A percentile compares a stretch with the other conserved stretches of the same genome.
phyloP scores from a whole-genome alignment of 2,888 invertebrate genomes.

The Toxonevra muliebris region DNA sequence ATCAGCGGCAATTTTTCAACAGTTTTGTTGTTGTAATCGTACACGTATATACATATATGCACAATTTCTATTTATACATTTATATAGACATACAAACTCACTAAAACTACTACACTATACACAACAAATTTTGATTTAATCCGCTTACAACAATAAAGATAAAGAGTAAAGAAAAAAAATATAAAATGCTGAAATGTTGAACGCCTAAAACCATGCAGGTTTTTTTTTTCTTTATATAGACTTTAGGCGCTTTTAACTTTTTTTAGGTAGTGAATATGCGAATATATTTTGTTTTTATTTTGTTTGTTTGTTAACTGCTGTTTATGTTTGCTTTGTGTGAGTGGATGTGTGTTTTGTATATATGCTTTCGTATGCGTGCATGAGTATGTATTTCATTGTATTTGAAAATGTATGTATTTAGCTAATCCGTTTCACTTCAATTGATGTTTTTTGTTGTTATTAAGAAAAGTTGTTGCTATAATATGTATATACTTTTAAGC shows the following conservation, averaged over 20 bases:
- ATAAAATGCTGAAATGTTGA: slow-evolving; percentile 8
- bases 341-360: neutral
- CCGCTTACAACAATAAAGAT: slow-evolving; percentile 41
- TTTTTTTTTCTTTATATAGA: neutral
- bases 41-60: slow-evolving; percentile 11
- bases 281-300: neutral
- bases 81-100: neutral
- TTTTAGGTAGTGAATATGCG: too few species aligned
- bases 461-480: too few species aligned
- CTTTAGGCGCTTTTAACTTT: neutral
- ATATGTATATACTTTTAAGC: too few species aligned
- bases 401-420: slow-evolving; percentile 21
- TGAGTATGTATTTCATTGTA: slow-evolving; percentile 12
- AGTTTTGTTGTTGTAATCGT: slow-evolving; percentile 31
- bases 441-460: too few species aligned
- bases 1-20: slow-evolving; percentile 33
- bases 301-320: neutral
- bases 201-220: slow-evolving; percentile 34
- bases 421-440: slow-evolving; percentile 23
- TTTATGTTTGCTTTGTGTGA: slow-evolving; percentile 8
- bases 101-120: slow-evolving; percentile 13
- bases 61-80: slow-evolving; percentile 6
- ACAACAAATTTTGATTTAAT: slow-evolving; percentile 44
- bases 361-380: slow-evolving; percentile 3
- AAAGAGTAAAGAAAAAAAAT: slow-evolving; percentile 19